These are phyloP conservation scores for Cottus gobio DNA, from an alignment of 2,113 vertebrate species.

Conservation along the genomic window DNA sequence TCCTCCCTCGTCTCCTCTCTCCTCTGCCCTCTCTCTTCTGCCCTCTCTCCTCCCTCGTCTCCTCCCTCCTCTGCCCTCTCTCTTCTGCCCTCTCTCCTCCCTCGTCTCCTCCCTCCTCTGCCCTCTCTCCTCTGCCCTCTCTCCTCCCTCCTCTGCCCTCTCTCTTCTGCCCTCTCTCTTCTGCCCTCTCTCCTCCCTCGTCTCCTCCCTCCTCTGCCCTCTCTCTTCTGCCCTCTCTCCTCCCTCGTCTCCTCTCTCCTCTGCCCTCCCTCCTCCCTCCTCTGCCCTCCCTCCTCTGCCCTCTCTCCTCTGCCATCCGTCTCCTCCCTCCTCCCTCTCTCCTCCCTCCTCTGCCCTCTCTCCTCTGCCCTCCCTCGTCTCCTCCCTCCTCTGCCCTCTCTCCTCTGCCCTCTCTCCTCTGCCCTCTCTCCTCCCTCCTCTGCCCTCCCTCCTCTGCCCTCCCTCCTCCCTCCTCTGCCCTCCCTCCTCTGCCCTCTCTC, in stretches of 20 bases:
- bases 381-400: slow-evolving; percentile 33
- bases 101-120: slow-evolving; percentile 45
- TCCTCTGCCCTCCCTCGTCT: slow-evolving; percentile 22
- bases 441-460: slow-evolving; percentile 37
- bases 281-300: no score
- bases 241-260: slow-evolving; percentile 52
- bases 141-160: slow-evolving; percentile 55
- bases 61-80: slow-evolving; percentile 31
- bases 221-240: slow-evolving; percentile 3
- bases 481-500: slow-evolving; percentile 56
- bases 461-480: no score
- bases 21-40: neutral
- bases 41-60: slow-evolving; percentile 33
- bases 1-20: slow-evolving; percentile 52
- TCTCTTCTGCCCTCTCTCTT: neutral
- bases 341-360: slow-evolving; percentile 55
- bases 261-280: no score
- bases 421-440: no score
- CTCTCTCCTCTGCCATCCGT: slow-evolving; percentile 29
- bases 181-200: slow-evolving; percentile 12
- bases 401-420: no score
- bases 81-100: slow-evolving; percentile 8
- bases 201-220: slow-evolving; percentile 40
- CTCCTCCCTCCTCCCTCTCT: no score
- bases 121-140: no score